These are phyloP conservation scores for Equus quagga DNA, from an alignment of 2,113 vertebrate genomes.

Conservation along the genomic window DNA sequence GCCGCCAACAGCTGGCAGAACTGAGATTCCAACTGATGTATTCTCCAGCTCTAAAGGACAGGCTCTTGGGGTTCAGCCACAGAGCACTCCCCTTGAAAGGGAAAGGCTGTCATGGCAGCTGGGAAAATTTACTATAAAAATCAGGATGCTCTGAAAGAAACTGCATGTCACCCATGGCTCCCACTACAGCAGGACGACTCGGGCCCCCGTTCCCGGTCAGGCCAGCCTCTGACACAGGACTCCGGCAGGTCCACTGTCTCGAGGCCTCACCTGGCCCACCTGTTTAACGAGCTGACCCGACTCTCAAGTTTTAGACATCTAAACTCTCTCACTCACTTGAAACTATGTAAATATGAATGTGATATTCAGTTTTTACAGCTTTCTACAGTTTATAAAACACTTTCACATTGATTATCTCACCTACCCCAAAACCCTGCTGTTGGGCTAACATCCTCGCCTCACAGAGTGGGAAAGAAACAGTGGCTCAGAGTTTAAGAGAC, in stretches of 20 bases:
- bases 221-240: background rate
- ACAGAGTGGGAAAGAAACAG: background rate
- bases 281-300: background rate
- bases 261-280: background rate
- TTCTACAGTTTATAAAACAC: background rate
- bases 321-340: background rate
- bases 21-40: background rate
- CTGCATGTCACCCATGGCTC: background rate
- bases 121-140: background rate
- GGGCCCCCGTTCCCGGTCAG: background rate
- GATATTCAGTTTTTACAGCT: background rate
- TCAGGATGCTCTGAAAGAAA: background rate
- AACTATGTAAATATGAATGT: constrained; percentile 21
- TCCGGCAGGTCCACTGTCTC: background rate
- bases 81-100: background rate
- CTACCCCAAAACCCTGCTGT: background rate
- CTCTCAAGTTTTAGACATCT: background rate
- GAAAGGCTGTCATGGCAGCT: background rate
- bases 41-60: background rate
- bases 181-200: background rate
- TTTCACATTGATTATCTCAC: background rate
- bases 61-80: background rate
- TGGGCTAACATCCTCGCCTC: background rate
- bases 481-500: background rate
- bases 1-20: background rate